These are phyloP conservation scores for Pachydiplax longipennis DNA, from an alignment of 2,888 invertebrate genomes.

Conservation along the genomic window DNA sequence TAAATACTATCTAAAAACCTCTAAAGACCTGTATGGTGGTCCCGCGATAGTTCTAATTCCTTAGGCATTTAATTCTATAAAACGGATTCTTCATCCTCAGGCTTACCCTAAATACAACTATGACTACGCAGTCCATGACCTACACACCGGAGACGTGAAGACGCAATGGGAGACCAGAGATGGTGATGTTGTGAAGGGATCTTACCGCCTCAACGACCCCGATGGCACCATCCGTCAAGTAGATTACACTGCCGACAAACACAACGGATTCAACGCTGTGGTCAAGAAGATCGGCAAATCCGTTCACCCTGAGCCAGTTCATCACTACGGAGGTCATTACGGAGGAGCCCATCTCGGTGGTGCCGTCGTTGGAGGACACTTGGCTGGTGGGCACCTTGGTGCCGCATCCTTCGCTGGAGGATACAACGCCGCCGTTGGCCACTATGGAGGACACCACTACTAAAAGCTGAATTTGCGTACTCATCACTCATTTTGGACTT, in stretches of 20 bases:
- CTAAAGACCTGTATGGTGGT: too few species aligned
- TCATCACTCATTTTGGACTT: not conserved
- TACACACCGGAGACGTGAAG: conserved; percentile 41
- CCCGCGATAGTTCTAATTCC: too few species aligned
- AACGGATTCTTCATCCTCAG: not conserved
- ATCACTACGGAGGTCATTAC: conserved; percentile 3
- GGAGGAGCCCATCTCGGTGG: conserved; percentile 7
- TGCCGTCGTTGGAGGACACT: not conserved
- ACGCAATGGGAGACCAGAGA: conserved; percentile 45
- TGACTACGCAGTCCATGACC: conserved; percentile 43
- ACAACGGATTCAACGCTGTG: conserved; percentile 46
- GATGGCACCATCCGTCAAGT: conserved; percentile 43
- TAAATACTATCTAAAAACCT: too few species aligned
- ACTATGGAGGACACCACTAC: conserved; percentile 10
- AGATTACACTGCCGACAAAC: conserved; percentile 41
- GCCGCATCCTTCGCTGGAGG: not conserved
- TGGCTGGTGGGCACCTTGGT: not conserved
- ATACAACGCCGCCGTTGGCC: not conserved
- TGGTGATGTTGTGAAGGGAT: conserved; percentile 46
- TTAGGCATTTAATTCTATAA: too few species aligned
- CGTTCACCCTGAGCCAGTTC: conserved; percentile 18
- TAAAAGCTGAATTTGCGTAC: not conserved
- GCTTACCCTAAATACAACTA: conserved; percentile 35
- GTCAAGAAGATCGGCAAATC: conserved; percentile 38
- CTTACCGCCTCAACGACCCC: conserved; percentile 44